Percentiles rank a stretch among this genome's conserved stretches.
Evolutionary conservation across 2,888 invertebrate species (phyloP).

Genomic region (Nomada goodeniana): DNA sequence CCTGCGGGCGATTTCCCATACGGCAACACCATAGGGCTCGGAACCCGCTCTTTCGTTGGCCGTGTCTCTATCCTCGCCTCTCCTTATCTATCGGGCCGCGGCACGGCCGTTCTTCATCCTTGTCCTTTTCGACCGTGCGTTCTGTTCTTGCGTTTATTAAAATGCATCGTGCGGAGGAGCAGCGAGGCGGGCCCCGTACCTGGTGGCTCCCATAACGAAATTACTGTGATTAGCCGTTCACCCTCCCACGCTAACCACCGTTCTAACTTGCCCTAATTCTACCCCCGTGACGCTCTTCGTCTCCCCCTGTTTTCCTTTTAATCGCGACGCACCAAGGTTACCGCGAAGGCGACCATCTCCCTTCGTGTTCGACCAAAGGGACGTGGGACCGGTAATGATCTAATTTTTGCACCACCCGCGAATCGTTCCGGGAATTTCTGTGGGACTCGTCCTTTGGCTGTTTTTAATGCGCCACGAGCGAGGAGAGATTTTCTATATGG

Average conservation of each 20-base stretch:
- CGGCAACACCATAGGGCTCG: slow-evolving; percentile 72
- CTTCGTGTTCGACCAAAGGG: slow-evolving; percentile 47
- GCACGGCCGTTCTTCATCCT: neutral
- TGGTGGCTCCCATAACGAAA: slow-evolving; percentile 74
- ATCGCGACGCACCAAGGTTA: slow-evolving; percentile 52
- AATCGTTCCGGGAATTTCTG: slow-evolving; percentile 37
- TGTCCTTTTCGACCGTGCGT: slow-evolving; percentile 42
- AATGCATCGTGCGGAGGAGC: slow-evolving; percentile 69
- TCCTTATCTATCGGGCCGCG: slow-evolving; percentile 5
- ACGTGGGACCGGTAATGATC: slow-evolving; percentile 45
- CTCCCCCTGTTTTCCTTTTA: slow-evolving; percentile 47
- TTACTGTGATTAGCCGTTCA: slow-evolving; percentile 78
- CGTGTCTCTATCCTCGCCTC: slow-evolving; percentile 22
- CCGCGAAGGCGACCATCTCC: slow-evolving; percentile 19
- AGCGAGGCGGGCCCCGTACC: slow-evolving; percentile 56
- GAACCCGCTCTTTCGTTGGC: slow-evolving; percentile 41
- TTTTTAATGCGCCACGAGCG: neutral
- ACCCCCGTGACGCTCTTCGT: slow-evolving; percentile 57
- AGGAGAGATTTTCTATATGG: neutral
- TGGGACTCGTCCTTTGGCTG: neutral
- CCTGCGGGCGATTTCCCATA: slow-evolving; percentile 81
- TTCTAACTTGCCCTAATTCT: slow-evolving; percentile 75
- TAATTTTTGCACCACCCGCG: slow-evolving; percentile 49
- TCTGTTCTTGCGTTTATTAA: slow-evolving; percentile 74
- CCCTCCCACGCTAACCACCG: slow-evolving; percentile 78